phyloP scores from a whole-genome alignment of 2,888 invertebrate genomes.

The Protophormia terraenovae region DNA sequence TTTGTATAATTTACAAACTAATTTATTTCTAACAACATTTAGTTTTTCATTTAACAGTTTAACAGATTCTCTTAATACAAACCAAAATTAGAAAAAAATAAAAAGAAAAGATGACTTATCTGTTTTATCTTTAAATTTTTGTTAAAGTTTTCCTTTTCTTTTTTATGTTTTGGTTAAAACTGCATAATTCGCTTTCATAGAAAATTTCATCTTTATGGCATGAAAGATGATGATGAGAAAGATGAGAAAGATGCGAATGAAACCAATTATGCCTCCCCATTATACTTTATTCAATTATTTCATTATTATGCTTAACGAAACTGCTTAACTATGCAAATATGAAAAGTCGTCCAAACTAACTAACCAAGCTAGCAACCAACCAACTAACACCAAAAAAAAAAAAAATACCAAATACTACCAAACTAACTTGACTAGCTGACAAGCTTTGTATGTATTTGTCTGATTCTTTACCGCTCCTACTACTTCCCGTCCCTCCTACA shows the following conservation, averaged over 20 bases:
- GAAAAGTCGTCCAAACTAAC: conserved; percentile 52
- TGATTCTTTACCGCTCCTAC: background rate
- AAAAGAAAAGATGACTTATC: conserved; percentile 16
- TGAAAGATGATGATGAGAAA: background rate
- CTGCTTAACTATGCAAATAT: conserved; percentile 67
- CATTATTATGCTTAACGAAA: conserved; percentile 68
- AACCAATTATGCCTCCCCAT: conserved; percentile 66
- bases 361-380: conserved; percentile 40
- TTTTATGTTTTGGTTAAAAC: conserved; percentile 42
- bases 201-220: conserved; percentile 1
- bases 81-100: background rate
- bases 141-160: background rate
- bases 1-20: conserved; percentile 19
- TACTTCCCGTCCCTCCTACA: too few species aligned
- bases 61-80: background rate
- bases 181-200: conserved; percentile 40
- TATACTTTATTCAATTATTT: conserved; percentile 70
- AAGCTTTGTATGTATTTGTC: background rate
- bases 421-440: background rate
- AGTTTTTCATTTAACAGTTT: conserved; percentile 11
- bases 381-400: background rate
- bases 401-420: background rate
- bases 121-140: background rate
- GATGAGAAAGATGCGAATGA: conserved; percentile 33
- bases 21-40: conserved; percentile 29